A percentile compares a stretch with the other conserved stretches of the same genome.
Evolutionary conservation across 2,888 invertebrate genomes (phyloP).

Genomic region (Stenichneumon culpator): DNA sequence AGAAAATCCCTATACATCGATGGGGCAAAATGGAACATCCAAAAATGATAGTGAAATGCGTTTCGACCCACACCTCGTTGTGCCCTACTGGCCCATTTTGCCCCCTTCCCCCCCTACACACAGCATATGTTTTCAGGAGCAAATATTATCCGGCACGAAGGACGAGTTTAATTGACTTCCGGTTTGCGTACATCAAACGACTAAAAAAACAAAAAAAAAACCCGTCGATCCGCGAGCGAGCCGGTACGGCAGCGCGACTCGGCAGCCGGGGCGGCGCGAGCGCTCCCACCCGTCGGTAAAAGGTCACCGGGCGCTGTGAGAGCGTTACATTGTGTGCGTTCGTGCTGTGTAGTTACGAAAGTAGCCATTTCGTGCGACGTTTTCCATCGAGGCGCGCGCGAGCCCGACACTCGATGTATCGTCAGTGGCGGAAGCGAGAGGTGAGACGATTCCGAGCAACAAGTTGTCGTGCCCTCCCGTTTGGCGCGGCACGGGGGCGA

Average conservation of each 20-base stretch:
- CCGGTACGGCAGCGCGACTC: background rate
- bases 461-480: conserved; percentile 5
- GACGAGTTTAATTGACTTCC: background rate
- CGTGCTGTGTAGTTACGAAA: conserved; percentile 29
- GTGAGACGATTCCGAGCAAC: conserved; percentile 11
- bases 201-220: background rate
- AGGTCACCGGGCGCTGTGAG: conserved; percentile 71
- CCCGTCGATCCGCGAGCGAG: background rate
- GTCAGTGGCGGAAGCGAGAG: background rate
- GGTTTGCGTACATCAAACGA: background rate
- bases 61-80: no score
- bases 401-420: conserved; percentile 15
- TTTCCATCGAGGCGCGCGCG: conserved; percentile 19
- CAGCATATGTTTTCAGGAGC: background rate
- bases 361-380: conserved; percentile 58
- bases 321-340: conserved; percentile 53
- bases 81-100: no score
- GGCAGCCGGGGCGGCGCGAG: background rate
- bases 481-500: background rate
- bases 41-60: no score
- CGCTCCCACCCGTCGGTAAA: conserved; percentile 55
- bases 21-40: no score
- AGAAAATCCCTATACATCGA: no score
- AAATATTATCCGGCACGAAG: background rate
- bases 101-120: background rate